Percentiles rank a stretch among this genome's conserved stretches.
Conservation (phyloP, 2,888 invertebrate species). For the Oeneis ivallda region DNA sequence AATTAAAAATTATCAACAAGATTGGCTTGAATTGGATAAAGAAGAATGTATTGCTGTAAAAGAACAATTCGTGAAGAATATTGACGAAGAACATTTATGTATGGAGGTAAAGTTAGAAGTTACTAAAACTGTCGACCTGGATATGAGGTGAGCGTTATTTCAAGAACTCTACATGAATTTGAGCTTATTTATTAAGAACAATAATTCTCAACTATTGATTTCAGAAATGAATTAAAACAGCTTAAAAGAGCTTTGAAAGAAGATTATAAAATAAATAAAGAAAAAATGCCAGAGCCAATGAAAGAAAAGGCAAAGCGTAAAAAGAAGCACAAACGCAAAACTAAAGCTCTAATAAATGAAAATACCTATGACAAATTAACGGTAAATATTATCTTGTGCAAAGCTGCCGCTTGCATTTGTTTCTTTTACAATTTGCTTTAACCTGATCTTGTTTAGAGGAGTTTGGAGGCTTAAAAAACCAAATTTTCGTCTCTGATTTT, state of each 20-base stretch:
- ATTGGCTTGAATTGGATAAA: constrained; percentile 57
- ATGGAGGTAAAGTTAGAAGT: constrained; percentile 54
- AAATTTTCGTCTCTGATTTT: not conserved
- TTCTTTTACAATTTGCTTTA: not conserved
- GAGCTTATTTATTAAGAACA: not conserved
- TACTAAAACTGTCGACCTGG: constrained; percentile 48
- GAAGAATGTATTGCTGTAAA: constrained; percentile 51
- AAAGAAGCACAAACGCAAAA: constrained; percentile 44
- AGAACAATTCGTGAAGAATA: constrained; percentile 47
- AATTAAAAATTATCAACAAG: constrained; percentile 49
- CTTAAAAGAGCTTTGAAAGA: constrained; percentile 56
- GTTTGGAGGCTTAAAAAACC: not conserved
- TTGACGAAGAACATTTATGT: constrained; percentile 49
- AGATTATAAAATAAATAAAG: constrained; percentile 56
- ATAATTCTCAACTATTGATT: constrained; percentile 2
- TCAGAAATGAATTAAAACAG: constrained; percentile 53
- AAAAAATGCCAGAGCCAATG: constrained; percentile 56
- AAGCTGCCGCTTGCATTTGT: not conserved
- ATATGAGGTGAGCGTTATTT: constrained; percentile 49
- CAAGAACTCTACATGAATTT: not conserved
- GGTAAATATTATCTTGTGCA: constrained; percentile 42
- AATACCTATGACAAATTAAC: constrained; percentile 50
- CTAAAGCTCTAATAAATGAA: constrained; percentile 42
- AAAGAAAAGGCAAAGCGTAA: constrained; percentile 42
- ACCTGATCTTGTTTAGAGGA: not conserved